phyloP scores from a whole-genome alignment of 2,113 vertebrate species.

The Prionailurus bengalensis region DNA sequence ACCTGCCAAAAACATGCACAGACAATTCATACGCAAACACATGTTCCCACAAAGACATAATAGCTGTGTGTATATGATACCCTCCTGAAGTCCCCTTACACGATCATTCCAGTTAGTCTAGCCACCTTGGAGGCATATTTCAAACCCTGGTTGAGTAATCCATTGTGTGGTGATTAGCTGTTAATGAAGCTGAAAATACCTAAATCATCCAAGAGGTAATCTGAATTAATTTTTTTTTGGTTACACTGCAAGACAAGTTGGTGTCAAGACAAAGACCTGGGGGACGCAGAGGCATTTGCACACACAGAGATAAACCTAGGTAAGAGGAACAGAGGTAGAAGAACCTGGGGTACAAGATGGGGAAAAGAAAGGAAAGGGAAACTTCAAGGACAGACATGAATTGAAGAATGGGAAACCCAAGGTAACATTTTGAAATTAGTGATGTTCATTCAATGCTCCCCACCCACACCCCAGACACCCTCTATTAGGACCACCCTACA shows the following conservation, averaged over 20 bases:
- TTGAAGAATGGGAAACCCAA: conserved; percentile 25
- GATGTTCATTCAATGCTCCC: not conserved
- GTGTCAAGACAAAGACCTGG: conserved; percentile 3
- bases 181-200: conserved; percentile 77
- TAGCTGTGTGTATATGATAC: conserved; percentile 43
- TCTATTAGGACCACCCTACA: not conserved
- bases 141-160: conserved; percentile 69
- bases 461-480: not conserved
- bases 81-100: conserved; percentile 37
- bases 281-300: not conserved
- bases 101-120: conserved; percentile 56
- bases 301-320: not conserved
- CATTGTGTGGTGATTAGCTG: conserved; percentile 66
- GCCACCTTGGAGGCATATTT: conserved; percentile 67
- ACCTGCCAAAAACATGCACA: conserved; percentile 70
- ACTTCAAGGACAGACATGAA: not conserved
- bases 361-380: not conserved
- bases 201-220: conserved; percentile 63
- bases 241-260: conserved; percentile 14
- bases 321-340: not conserved
- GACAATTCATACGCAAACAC: conserved; percentile 63
- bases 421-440: not conserved
- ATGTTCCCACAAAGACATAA: conserved; percentile 62
- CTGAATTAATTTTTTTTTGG: conserved; percentile 51
- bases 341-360: not conserved